A percentile compares a stretch with the other conserved stretches of the same genome.
These are phyloP conservation scores for Pardalotus punctatus DNA, from an alignment of 2,113 vertebrate species.

Conservation along the genomic window DNA sequence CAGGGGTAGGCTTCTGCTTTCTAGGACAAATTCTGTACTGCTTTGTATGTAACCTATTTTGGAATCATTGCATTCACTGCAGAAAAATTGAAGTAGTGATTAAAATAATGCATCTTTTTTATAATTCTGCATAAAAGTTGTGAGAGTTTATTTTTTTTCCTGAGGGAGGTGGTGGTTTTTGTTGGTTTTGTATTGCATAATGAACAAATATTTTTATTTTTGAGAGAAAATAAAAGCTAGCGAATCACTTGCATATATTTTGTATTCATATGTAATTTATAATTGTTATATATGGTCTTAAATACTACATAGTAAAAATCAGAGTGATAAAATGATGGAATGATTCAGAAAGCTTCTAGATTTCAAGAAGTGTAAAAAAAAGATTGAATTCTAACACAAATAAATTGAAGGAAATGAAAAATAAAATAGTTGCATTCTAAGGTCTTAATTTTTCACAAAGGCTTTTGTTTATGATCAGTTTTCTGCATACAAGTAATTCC, in stretches of 20 bases:
- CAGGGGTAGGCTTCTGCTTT: background rate
- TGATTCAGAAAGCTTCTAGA: background rate
- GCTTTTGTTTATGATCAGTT: background rate
- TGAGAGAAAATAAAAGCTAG: background rate
- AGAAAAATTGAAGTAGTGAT: background rate
- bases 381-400: background rate
- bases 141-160: background rate
- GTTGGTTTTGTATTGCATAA: background rate
- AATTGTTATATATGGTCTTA: background rate
- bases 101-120: background rate
- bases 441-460: background rate
- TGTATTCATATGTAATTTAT: background rate
- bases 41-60: background rate
- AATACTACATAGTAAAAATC: background rate
- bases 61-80: background rate
- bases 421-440: background rate
- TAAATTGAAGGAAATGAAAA: background rate
- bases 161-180: rapidly evolving
- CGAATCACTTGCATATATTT: background rate
- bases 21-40: background rate
- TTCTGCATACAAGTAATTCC: background rate
- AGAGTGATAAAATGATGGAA: background rate
- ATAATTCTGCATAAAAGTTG: background rate
- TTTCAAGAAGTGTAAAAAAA: background rate
- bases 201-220: background rate